These are phyloP conservation scores for Scaptomyza montana DNA, from an alignment of 1,140 invertebrate genomes.

Conservation along the genomic window DNA sequence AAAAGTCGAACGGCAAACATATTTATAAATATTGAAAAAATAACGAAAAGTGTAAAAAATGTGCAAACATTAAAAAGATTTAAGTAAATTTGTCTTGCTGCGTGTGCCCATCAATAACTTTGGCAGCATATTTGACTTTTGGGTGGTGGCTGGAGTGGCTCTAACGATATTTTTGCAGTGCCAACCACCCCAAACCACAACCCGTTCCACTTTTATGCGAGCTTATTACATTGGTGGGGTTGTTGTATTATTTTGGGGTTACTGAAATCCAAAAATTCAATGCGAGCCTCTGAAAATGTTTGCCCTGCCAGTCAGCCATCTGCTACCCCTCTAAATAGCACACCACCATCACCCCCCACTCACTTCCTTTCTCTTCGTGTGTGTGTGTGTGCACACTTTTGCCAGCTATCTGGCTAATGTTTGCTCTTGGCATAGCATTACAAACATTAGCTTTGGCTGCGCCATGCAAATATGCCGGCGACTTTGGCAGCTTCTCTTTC, in stretches of 20 bases:
- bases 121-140: slow-evolving; percentile 75
- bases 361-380: background rate
- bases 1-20: slow-evolving; percentile 41
- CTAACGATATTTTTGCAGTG: slow-evolving; percentile 10
- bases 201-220: background rate
- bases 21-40: slow-evolving; percentile 70
- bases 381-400: slow-evolving; percentile 29
- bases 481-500: slow-evolving; percentile 39
- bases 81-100: slow-evolving; percentile 81
- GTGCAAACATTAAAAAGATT: slow-evolving; percentile 80
- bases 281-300: slow-evolving; percentile 51
- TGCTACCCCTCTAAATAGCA: slow-evolving; percentile 3
- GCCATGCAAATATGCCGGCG: slow-evolving; percentile 68
- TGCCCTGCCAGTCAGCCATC: slow-evolving; percentile 18
- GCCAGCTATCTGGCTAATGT: slow-evolving; percentile 56
- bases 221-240: slow-evolving; percentile 33
- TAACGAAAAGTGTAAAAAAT: slow-evolving; percentile 60
- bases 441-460: slow-evolving; percentile 55
- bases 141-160: background rate
- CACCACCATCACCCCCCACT: background rate
- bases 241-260: slow-evolving; percentile 24
- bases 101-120: slow-evolving; percentile 79
- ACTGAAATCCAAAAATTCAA: slow-evolving; percentile 50
- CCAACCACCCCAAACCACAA: background rate
- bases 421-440: slow-evolving; percentile 57